phyloP scores from a whole-genome alignment of 2,888 invertebrate species.

The Drosophila mimica region DNA sequence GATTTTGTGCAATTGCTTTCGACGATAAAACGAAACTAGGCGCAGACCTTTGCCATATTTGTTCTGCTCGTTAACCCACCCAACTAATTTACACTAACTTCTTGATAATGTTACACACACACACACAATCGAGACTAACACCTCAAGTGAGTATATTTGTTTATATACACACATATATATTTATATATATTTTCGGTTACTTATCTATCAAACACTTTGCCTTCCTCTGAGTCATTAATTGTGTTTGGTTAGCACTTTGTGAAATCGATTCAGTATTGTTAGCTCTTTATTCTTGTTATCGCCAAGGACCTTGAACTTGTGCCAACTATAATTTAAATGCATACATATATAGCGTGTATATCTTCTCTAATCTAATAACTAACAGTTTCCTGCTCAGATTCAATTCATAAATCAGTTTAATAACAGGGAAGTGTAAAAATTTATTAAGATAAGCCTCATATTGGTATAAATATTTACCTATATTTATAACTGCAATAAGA shows the following conservation, averaged over 20 bases:
- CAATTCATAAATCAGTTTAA: conserved; percentile 1
- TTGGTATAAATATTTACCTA: neutral
- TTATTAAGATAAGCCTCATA: neutral
- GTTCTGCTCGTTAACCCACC: conserved; percentile 17
- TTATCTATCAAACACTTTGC: conserved; percentile 36
- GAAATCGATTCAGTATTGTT: neutral
- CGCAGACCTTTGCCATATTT: conserved; percentile 45
- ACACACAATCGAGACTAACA: conserved; percentile 21
- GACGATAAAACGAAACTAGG: conserved; percentile 16
- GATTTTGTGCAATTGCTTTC: conserved; percentile 20
- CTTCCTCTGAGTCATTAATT: conserved; percentile 31
- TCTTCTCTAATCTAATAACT: neutral
- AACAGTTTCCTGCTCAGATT: conserved; percentile 3
- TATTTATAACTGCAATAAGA: neutral
- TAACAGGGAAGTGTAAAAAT: conserved; percentile 1
- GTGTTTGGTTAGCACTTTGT: conserved; percentile 1
- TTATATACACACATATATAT: conserved; percentile 17
- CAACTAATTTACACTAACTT: conserved; percentile 10
- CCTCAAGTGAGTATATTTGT: conserved; percentile 3
- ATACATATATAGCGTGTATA: neutral
- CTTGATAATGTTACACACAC: conserved; percentile 42
- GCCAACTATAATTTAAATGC: neutral
- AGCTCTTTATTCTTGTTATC: neutral
- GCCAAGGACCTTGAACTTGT: conserved; percentile 32
- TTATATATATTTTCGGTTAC: conserved; percentile 21